A percentile compares a stretch with the other conserved stretches of the same genome.
Evolutionary conservation across 2,797 vertebrate species (phyloP).

Genomic region (Poeciliopsis gracilis): DNA sequence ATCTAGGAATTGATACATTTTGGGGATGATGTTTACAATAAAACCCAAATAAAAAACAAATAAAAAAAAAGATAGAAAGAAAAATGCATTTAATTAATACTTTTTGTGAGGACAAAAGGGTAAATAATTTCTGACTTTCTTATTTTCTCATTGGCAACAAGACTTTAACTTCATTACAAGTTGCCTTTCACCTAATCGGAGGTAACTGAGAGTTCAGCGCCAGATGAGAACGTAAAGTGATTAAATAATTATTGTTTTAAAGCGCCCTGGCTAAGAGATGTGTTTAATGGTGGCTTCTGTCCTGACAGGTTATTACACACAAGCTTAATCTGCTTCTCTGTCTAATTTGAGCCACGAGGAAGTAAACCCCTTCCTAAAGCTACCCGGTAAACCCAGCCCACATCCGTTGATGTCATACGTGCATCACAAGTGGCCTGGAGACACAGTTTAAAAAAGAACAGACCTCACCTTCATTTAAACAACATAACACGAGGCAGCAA

Average conservation of each 20-base stretch:
- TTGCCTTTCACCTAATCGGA: conserved; percentile 34
- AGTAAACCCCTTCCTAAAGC: conserved; percentile 68
- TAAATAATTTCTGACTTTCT: neutral
- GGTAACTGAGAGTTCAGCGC: conserved; percentile 25
- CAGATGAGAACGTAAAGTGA: conserved; percentile 50
- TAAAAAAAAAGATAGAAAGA: neutral
- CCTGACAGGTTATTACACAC: conserved; percentile 48
- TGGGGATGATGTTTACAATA: neutral
- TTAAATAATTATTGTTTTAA: conserved; percentile 75
- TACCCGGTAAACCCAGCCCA: conserved; percentile 56
- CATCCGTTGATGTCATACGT: conserved; percentile 62
- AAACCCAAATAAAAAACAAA: neutral
- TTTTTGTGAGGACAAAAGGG: neutral
- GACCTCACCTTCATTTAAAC: neutral
- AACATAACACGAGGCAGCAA: neutral
- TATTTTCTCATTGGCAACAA: neutral
- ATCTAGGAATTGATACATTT: neutral
- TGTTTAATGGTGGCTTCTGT: conserved; percentile 61
- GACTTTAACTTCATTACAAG: conserved; percentile 29
- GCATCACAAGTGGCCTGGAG: conserved; percentile 16
- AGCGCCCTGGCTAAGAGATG: conserved; percentile 51
- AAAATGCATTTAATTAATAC: neutral
- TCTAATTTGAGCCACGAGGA: conserved; percentile 69
- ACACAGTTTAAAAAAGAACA: neutral
- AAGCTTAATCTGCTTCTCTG: conserved; percentile 64